A percentile compares a stretch with the other conserved stretches of the same genome.
Evolutionary conservation across 2,888 invertebrate species (phyloP).

Genomic region (Drosophila falleni): DNA sequence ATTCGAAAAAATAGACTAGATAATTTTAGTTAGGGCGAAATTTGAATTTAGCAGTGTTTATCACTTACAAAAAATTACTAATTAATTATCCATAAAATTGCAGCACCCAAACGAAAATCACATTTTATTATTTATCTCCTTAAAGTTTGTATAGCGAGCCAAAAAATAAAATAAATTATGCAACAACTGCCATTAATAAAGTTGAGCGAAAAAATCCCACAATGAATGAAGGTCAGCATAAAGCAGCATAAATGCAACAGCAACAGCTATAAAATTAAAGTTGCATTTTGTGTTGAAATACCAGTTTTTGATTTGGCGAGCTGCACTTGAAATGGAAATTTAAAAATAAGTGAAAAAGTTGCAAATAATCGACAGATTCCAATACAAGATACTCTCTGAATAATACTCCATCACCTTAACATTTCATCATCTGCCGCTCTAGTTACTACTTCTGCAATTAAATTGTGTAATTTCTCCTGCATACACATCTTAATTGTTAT

Average conservation of each 20-base stretch:
- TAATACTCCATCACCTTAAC: neutral
- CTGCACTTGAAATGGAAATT: slow-evolving; percentile 70
- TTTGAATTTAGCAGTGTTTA: neutral
- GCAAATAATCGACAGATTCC: neutral
- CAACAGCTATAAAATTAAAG: slow-evolving; percentile 56
- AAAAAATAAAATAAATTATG: slow-evolving; percentile 78
- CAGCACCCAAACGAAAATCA: slow-evolving; percentile 49
- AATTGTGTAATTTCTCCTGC: too few species aligned
- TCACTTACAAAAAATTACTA: slow-evolving; percentile 14
- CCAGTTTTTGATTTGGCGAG: slow-evolving; percentile 77
- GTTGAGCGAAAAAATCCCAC: slow-evolving; percentile 75
- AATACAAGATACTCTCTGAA: slow-evolving; percentile 17
- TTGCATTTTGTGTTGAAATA: slow-evolving; percentile 78
- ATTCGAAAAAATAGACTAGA: too few species aligned
- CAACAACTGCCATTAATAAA: slow-evolving; percentile 80
- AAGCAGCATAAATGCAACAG: slow-evolving; percentile 72
- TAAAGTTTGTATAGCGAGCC: slow-evolving; percentile 51
- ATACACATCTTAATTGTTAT: neutral
- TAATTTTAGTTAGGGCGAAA: neutral
- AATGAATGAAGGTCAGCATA: slow-evolving; percentile 76
- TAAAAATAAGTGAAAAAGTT: slow-evolving; percentile 23
- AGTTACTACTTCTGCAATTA: neutral
- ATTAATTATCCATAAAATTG: slow-evolving; percentile 44
- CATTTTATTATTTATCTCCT: slow-evolving; percentile 66
- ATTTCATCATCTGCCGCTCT: too few species aligned